Evolutionary conservation across 2,888 invertebrate genomes (phyloP).

Genomic region (Zaprionus lineosus): DNA sequence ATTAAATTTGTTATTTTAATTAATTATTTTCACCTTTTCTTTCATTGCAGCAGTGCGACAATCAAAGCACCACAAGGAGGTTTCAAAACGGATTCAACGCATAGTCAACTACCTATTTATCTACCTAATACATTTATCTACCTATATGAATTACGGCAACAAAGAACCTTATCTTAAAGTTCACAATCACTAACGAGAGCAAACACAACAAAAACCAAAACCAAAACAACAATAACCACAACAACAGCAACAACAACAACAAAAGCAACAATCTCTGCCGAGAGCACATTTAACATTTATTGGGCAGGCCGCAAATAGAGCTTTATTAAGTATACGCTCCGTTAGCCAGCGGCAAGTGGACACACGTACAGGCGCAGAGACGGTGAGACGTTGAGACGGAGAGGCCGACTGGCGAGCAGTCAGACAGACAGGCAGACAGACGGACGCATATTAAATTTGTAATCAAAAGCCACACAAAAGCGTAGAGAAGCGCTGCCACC

Average conservation of each 20-base stretch:
- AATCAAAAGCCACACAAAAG: constrained; percentile 64
- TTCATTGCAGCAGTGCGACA: constrained; percentile 48
- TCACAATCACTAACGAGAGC: constrained; percentile 7
- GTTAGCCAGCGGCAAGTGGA: constrained; percentile 29
- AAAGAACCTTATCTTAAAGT: constrained; percentile 27
- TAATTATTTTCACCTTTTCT: background rate
- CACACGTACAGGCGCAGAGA: too few relatives aligned
- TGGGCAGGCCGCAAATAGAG: constrained; percentile 48
- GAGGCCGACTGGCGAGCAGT: too few relatives aligned
- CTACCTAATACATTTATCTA: background rate
- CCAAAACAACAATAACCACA: constrained; percentile 13
- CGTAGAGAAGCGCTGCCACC: constrained; percentile 9
- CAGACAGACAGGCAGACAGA: background rate
- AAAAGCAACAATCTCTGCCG: constrained; percentile 18
- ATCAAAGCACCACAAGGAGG: constrained; percentile 39
- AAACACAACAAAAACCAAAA: constrained; percentile 5
- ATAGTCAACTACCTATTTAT: constrained; percentile 2
- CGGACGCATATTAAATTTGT: constrained; percentile 56
- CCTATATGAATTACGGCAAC: constrained; percentile 10
- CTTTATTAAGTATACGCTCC: constrained; percentile 66
- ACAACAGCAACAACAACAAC: constrained; percentile 18
- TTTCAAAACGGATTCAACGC: constrained; percentile 39
- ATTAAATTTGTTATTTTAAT: too few relatives aligned
- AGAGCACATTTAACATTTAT: constrained; percentile 47
- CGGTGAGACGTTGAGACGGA: too few relatives aligned